These are phyloP conservation scores for Azemiops feae DNA, from an alignment of 2,113 vertebrate species.

Conservation along the genomic window DNA sequence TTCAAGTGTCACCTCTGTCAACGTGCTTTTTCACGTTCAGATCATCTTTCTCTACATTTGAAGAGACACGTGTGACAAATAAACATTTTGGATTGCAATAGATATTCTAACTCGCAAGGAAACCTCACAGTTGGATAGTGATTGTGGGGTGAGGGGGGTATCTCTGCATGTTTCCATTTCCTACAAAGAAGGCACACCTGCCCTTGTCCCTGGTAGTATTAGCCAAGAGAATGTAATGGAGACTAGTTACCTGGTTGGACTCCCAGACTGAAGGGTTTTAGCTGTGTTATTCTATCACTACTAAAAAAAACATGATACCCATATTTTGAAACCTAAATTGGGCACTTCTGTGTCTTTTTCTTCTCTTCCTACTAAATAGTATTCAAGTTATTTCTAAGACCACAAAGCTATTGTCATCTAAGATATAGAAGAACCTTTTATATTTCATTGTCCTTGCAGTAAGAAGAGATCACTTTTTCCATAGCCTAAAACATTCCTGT, in stretches of 20 bases:
- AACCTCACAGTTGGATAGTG: neutral
- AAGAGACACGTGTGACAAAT: neutral
- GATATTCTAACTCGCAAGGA: neutral
- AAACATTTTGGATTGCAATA: neutral
- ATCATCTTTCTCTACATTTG: constrained; percentile 82
- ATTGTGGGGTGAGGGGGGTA: neutral
- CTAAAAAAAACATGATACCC: neutral
- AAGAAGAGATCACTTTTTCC: neutral
- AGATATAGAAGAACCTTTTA: neutral
- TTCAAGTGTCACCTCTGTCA: constrained; percentile 89
- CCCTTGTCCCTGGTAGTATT: neutral
- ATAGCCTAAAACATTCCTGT: neutral
- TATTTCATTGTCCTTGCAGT: neutral
- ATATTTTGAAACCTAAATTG: neutral
- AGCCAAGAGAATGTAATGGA: neutral
- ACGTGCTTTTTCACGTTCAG: constrained; percentile 86
- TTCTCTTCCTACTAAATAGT: neutral
- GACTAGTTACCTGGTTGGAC: neutral
- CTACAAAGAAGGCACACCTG: neutral
- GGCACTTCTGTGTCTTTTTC: neutral
- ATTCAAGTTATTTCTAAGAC: neutral
- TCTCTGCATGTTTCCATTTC: neutral
- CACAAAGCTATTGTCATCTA: neutral
- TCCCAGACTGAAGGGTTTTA: neutral
- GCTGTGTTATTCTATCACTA: neutral